Conservation (phyloP, 2,888 invertebrate species). For the Hedychridium roseum region DNA sequence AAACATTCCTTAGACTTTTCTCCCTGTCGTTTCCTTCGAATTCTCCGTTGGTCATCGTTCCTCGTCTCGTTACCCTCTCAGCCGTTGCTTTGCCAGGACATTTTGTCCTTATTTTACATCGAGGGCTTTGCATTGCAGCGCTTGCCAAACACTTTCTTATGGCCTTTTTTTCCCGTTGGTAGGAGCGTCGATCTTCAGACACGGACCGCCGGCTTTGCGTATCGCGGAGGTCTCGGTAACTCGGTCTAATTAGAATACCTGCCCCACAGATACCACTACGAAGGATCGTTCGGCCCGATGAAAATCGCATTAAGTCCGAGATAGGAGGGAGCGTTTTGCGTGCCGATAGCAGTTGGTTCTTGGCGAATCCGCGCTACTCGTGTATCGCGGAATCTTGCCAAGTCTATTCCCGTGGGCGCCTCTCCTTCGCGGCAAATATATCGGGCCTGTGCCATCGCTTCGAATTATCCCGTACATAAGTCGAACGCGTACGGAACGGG, state of each 20-base stretch:
- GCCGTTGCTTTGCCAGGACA: background rate
- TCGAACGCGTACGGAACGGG: conserved; percentile 14
- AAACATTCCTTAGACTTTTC: no score
- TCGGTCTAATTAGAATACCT: conserved; percentile 32
- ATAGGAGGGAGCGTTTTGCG: no score
- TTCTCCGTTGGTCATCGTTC: no score
- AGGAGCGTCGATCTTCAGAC: no score
- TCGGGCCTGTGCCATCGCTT: conserved; percentile 10
- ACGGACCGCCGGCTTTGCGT: conserved; percentile 6
- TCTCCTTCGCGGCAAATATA: conserved; percentile 7
- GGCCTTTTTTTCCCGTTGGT: no score
- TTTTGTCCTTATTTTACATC: background rate
- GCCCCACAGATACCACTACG: conserved; percentile 1
- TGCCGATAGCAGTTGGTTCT: no score
- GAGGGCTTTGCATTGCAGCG: no score
- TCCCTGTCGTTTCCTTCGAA: no score
- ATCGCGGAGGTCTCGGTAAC: conserved; percentile 23
- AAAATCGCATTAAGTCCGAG: conserved; percentile 1
- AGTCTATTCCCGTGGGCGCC: background rate
- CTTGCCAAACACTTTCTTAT: no score
- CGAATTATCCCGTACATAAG: conserved; percentile 22
- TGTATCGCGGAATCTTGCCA: no score
- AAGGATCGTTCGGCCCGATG: conserved; percentile 5
- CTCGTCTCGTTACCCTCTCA: conserved; percentile 14
- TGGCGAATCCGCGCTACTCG: no score